Evolutionary conservation across 2,113 vertebrate genomes (phyloP), one percentile per base, ranked within the genome.

Genomic region (Gymnobelideus leadbeateri): DNA sequence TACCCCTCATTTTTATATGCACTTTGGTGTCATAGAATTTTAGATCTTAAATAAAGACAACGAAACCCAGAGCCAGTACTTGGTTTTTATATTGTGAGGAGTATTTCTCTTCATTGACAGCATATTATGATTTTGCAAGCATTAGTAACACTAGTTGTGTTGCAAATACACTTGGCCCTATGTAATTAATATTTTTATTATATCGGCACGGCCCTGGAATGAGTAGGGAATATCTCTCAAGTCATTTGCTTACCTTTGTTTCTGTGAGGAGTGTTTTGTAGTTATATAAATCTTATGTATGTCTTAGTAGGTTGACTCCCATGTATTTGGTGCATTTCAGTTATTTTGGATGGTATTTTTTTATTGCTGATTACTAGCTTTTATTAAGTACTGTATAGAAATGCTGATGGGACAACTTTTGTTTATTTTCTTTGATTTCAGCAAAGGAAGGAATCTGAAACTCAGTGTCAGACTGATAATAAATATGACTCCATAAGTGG

Each of bases 391-490:
- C 89, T 5, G 89, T 94, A 47, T 77, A 50, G 92, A 50, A 51
- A 23, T 97, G 91, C 92, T 93, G 68, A 92, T n/a, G 94, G 92
- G 92, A 90, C 37, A 84, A 84, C 97, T 94, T 96, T 97, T 12
- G 97, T 31, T 96, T 96, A 57, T 43, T 89, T 43, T 68, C 90
- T 8, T 54, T 28, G 43, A 92, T 94, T n/a, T 92, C 96, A 99
- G 99, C 99, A 99, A 98, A 98, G 99, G 89, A 99, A 99, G 95
- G 99, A 99, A 97, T 99, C 99, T 0, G 99, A 99, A 98, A 99
- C 99, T 0, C 99, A 99, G 97, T 99, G 99, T 98, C 99, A 99
- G 98, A 99, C 99, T 3, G 99, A 99, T 97, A 98, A 93, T 97
- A 99, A 99, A 98, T 99, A 99, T 49, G 99, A 99, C 96, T 97